Evolutionary conservation across 2,113 vertebrate genomes (phyloP), one percentile per base, ranked within the genome.

Genomic region (Charina bottae): DNA sequence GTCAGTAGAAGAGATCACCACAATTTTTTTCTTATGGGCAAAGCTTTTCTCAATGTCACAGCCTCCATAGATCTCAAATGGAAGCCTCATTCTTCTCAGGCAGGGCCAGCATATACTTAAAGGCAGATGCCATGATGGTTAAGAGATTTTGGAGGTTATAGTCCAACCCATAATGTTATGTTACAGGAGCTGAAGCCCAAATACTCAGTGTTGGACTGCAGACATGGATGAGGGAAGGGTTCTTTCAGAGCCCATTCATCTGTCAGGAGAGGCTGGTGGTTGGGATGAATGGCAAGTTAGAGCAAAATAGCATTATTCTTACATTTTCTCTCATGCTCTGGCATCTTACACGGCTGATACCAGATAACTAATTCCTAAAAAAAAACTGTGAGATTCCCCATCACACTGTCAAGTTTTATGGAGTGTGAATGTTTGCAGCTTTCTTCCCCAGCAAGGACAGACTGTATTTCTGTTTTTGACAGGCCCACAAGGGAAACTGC

Each of bases 401-500:
- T 21, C 21, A 59, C 19, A n/a, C 33, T 6, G 4, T 19, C 12
- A 33, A 83, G 33, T 49, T 88, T 91, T 83, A 42, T 88, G 28
- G 24, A 91, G 55, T 42, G 37, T 23, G 7, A 83, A 92, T 72
- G 37, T 83, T 83, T 83, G 23, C 86, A 78, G 42, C 3, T 42
- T 87, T 78, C 54, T 19, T n/a, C 33, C 5, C 53, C 55, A 92
- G 91, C 64, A 88, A 55, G 54, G 88, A 24, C 37, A 33, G 10
- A 53, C 62, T 83, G 37, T 78, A 83, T 88, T 83, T 92, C 56
- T 84, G 46, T 84, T 92, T 83, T 49, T 89, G 56, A 33, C 83
- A 21, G 33, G 17, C 72, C 59, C 19, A 12, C 21, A 37, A 37
- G 21, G 42, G 91, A 92, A 83, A 62, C 21, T 17, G 26, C 37